These are phyloP conservation scores for Teleopsis dalmanni DNA, from an alignment of 1,140 invertebrate genomes.

Conservation along the genomic window DNA sequence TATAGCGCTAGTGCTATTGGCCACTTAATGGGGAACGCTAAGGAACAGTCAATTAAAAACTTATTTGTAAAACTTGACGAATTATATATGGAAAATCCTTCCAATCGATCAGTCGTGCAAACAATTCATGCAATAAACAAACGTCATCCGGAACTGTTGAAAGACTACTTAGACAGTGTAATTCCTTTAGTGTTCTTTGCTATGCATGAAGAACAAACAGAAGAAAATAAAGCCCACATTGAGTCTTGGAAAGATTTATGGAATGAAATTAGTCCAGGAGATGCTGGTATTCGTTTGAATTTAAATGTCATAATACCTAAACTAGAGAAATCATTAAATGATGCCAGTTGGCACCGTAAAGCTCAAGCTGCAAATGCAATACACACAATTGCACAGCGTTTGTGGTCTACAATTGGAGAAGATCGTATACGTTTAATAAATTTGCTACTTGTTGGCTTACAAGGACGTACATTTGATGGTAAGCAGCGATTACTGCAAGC, in stretches of 20 bases:
- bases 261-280: constrained; percentile 79
- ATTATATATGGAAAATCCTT: constrained; percentile 70
- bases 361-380: constrained; percentile 76
- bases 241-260: constrained; percentile 83
- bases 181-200: constrained; percentile 82
- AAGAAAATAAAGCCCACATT: constrained; percentile 55
- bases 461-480: constrained; percentile 80
- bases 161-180: constrained; percentile 67
- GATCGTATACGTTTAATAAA: constrained; percentile 60
- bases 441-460: constrained; percentile 62
- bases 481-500: constrained; percentile 76
- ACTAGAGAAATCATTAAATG: constrained; percentile 62
- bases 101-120: constrained; percentile 65
- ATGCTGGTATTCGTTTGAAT: constrained; percentile 72
- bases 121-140: constrained; percentile 75
- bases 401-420: constrained; percentile 59
- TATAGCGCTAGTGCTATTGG: constrained; percentile 76
- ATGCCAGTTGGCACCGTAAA: constrained; percentile 79
- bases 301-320: constrained; percentile 64
- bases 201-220: constrained; percentile 71
- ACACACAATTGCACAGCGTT: constrained; percentile 66
- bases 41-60: constrained; percentile 79
- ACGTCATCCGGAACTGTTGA: constrained; percentile 75
- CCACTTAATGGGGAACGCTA: constrained; percentile 77
- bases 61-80: constrained; percentile 70